Base-by-base conservation (phyloP, 2,888 invertebrate species). In the Psylliodes chrysocephalus region DNA sequence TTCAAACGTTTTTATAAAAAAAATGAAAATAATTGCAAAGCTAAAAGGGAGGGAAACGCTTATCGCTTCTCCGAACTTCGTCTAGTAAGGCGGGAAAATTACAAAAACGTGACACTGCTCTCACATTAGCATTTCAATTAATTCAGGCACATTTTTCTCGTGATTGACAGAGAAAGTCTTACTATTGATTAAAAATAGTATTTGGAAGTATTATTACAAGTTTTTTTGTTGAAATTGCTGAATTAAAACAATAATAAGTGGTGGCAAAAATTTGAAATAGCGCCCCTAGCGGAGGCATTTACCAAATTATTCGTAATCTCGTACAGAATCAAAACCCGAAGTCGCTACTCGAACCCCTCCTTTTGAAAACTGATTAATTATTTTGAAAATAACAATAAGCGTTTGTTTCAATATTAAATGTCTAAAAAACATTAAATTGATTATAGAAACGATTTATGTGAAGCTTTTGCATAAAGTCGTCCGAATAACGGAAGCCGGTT, bases 311-410 rank as follows among this genome's bases (percentile, higher is more conserved):
- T 56, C 65, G 71, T 71, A 71, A 67, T 67, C 67, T 64, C 66
- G 70, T 55, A 60, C 40, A 54, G 76, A 78, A 73, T 69, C 65
- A 69, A 70, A 72, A 67, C 81, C 78, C 77, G 78, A 79, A 81
- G 78, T 79, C 79, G 83, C 87, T 87, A 89, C 89, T 89, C 87
- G 87, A 87, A 89, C 86, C 88, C 89, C 89, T 88, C 88, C 85
- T 82, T 81, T 77, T 72, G 75, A 72, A 77, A 80, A 77, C 74
- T 78, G 76, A 40, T 4, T 19, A 63, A 55, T 64, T 56, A 38
- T 52, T 64, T 60, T 54, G n/a, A 38, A 67, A 67, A 68, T 62
- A 54, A 40, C 18, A 19, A 40, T 25, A 55, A 59, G 19, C 54
- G 35, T 40, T 40, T 25, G 19, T 40, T 8, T 12, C 15, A 33